A percentile compares a stretch with the other conserved stretches of the same genome.
Evolutionary conservation across 2,797 vertebrate species (phyloP).

Genomic region (Megaceryle alcyon): DNA sequence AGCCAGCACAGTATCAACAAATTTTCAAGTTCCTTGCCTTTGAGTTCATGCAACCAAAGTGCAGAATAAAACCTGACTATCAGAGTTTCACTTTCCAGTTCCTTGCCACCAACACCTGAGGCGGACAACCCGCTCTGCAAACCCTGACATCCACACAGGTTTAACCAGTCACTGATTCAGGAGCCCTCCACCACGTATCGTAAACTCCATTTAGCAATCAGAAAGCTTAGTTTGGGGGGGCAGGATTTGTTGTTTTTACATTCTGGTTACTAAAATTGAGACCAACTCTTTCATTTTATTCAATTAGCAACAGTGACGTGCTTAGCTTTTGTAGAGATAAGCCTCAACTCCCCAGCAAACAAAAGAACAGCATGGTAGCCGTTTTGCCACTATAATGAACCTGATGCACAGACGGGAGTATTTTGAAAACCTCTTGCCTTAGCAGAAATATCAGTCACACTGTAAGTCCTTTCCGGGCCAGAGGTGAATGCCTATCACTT

Average conservation of each 20-base stretch:
- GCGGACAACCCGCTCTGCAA: background rate
- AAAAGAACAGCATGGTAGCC: slow-evolving; percentile 43
- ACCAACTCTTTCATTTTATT: background rate
- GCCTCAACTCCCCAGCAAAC: slow-evolving; percentile 6
- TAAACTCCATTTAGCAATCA: background rate
- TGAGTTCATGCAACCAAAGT: background rate
- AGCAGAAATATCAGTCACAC: slow-evolving; percentile 2
- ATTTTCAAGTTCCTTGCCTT: background rate
- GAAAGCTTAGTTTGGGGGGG: background rate
- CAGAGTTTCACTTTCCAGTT: background rate
- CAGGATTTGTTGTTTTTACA: no score
- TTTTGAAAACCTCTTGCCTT: background rate
- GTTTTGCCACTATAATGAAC: slow-evolving; percentile 37
- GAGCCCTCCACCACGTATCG: rapidly evolving
- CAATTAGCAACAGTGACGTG: background rate
- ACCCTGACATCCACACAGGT: rapidly evolving
- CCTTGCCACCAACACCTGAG: background rate
- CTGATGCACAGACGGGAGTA: background rate
- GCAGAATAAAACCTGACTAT: background rate
- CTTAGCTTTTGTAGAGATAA: slow-evolving; percentile 36
- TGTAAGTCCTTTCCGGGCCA: slow-evolving; percentile 5
- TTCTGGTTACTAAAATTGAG: background rate
- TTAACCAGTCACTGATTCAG: background rate
- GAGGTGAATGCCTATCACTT: slow-evolving; percentile 28
- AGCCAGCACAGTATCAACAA: background rate